Conservation (phyloP, 35 echinoderm and acorn worm species). For the Lytechinus pictus region DNA sequence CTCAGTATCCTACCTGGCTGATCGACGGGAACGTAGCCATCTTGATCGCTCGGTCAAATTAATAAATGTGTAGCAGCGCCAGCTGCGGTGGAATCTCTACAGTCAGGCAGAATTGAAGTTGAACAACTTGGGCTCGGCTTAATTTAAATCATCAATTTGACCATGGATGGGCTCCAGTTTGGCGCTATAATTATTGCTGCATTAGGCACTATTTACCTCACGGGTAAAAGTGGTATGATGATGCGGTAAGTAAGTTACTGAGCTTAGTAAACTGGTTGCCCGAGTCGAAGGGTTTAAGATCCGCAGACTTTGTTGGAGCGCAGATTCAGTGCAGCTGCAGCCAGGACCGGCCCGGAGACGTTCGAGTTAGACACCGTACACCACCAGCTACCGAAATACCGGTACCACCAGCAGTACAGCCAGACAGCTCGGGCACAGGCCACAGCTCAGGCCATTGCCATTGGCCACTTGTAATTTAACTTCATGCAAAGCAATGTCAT, state of each 20-base stretch:
- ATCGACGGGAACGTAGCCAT: constrained; percentile 68
- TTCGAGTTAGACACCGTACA: too few species aligned
- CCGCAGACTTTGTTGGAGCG: too few species aligned
- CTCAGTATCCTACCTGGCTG: constrained; percentile 52
- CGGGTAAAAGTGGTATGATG: constrained; percentile 52
- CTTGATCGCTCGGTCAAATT: neutral
- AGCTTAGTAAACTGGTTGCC: too few species aligned
- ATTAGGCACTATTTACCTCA: constrained; percentile 63
- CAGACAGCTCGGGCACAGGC: too few species aligned
- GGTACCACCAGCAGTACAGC: too few species aligned
- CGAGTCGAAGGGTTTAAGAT: too few species aligned
- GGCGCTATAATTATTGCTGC: constrained; percentile 62
- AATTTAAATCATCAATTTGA: neutral
- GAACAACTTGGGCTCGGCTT: neutral
- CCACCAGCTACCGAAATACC: too few species aligned
- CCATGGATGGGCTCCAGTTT: constrained; percentile 58
- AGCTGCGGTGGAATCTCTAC: neutral
- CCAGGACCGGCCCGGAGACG: too few species aligned
- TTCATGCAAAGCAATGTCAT: too few species aligned
- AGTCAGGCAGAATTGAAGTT: neutral
- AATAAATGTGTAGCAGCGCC: neutral
- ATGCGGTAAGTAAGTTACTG: constrained; percentile 51
- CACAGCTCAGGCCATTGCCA: too few species aligned
- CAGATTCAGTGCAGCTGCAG: too few species aligned
- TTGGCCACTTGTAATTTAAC: too few species aligned